Base-by-base conservation (phyloP, 2,113 vertebrate genomes). In the Myotis yumanensis region DNA sequence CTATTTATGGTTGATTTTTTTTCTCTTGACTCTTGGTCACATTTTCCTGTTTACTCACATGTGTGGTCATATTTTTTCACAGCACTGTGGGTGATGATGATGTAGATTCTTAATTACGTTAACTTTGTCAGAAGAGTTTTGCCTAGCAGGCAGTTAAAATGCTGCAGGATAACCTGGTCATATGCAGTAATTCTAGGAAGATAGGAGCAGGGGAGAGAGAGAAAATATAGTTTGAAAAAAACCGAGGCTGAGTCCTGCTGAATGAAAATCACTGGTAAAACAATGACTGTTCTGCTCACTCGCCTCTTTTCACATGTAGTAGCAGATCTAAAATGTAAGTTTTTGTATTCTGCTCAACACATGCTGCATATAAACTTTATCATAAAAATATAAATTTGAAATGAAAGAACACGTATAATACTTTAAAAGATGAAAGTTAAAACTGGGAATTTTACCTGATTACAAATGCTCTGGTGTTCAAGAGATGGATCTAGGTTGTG, bases 1-100 rank as follows among this genome's bases (percentile, higher is more conserved):
- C 32, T 48, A 0, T 62, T 96, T 81, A 52, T 87, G 82, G 54
- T 95, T 35, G 1, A 43, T 71, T 94, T 95, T 94, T 92, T 96
- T 94, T 72, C 35, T 94, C 59, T 91, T 62, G 40, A 83, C 10
- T 75, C 23, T 91, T 15, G 52, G 20, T 85, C 43, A 43, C 8
- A 7, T 94, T 93, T 96, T 84, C 51, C 57, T 88, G 11, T 92
- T 88, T 77, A 20, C 71, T 48, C n/a, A 51, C n/a, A 43, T 2
- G 12, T 17, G 43, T 89, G 40, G 16, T 69, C 11, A 35, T 76
- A 79, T 68, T 89, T 88, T 82, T 7, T 90, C 54, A 14, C 12
- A 84, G 59, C 25, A 18, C 75, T 76, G 64, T 52, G 32, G n/a
- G 30, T 80, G 62, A 69, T 71, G 62, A 69, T 71, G 12, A 32